Base-by-base conservation (phyloP, 2,113 vertebrate genomes). In the Takifugu bimaculatus region DNA sequence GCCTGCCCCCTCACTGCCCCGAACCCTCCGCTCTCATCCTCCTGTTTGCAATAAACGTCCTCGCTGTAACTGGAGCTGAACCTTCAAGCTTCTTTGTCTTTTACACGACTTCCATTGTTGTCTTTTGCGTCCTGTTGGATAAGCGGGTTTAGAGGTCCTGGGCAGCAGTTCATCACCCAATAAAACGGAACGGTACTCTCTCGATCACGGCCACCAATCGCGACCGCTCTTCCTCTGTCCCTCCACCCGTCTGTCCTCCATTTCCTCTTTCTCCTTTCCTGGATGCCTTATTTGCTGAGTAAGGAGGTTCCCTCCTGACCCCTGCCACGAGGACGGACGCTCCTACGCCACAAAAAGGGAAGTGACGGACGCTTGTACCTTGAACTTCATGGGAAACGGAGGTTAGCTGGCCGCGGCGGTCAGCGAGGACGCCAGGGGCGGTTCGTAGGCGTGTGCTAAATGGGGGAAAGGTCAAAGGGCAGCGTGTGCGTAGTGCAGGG, bases 271-370 rank as follows among this genome's bases (percentile, higher is more conserved):
- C n/a, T 1, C 3, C 25, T 60, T 78, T 83, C 73, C 68, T 73
- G 79, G 32, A 70, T 26, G n/a, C 54, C 61, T 65, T 66, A 57
- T 71, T 26, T 71, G 78, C 83, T 85, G 85, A 87, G 42, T 66
- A 50, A 79, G 69, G 45, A 27, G 14, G 11, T 44, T 55, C 59
- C 54, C 13, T 11, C 2, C n/a, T 79, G 84, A 78, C 84, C 81
- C 43, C 39, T 11, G 39, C 72, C 35, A 44, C 66, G 26, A 13
- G 26, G 4, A 50, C 65, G 56, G 56, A 81, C 63, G 72, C 54
- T 75, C 57, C 54, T 9, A 50, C 42, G 27, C 11, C 4, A 43
- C 13, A 26, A 27, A 52, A 57, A 54, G 83, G 20, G 83, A 81
- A 74, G 57, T 35, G 65, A 72, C 65, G 72, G 5, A 26, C 42